Evolutionary conservation across 2,888 invertebrate genomes (phyloP).

Genomic region (Folsomia candida): DNA sequence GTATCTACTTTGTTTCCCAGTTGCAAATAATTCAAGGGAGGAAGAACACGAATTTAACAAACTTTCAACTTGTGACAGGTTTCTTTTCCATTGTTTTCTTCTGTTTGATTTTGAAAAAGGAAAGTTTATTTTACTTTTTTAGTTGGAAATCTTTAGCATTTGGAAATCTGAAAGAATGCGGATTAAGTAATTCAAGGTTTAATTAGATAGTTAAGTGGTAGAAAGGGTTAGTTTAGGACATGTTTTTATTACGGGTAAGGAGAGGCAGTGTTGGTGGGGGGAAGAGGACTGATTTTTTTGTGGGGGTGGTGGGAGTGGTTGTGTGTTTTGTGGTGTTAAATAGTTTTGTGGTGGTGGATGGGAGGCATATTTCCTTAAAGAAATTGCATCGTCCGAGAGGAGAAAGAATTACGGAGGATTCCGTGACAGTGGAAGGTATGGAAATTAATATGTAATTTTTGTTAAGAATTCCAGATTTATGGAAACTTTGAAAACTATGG

Average conservation of each 20-base stretch:
- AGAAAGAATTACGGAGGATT: background rate
- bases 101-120: background rate
- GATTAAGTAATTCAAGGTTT: background rate
- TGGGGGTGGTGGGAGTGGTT: background rate
- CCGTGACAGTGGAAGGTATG: background rate
- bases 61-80: background rate
- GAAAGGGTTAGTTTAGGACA: no score
- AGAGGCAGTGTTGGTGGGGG: no score
- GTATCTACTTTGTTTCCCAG: background rate
- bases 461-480: no score
- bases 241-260: no score
- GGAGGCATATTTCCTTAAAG: constrained; percentile 2
- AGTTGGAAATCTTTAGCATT: background rate
- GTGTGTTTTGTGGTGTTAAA: background rate
- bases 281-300: no score
- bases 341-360: background rate
- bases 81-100: background rate
- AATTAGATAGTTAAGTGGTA: background rate
- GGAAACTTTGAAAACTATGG: no score
- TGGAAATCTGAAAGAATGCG: background rate
- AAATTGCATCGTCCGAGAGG: background rate
- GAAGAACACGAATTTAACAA: background rate
- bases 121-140: no score
- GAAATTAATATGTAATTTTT: background rate
- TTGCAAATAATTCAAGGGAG: background rate